Base-by-base conservation (phyloP, 1,140 invertebrate genomes). In the Thaumetopoea pityocampa region DNA sequence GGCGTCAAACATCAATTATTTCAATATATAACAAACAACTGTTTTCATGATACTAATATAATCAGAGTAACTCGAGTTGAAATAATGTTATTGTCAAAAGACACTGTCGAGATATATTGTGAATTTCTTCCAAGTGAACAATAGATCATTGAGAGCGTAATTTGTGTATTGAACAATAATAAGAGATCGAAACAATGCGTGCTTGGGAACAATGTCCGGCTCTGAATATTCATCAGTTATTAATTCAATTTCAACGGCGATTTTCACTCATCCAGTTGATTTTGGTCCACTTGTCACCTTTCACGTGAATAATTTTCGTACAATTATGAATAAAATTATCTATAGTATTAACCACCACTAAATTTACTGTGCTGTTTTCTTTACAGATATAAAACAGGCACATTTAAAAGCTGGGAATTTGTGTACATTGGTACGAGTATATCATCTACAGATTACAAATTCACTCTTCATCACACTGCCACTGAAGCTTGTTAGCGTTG, bases 231-330 rank as follows among this genome's bases (percentile, higher is more conserved):
- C 76, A 77, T 65, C 54, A 55, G 44, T 48, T 60, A 69, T 79
- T 73, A 74, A 80, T 77, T 73, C 64, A 68, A 72, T 77, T 70
- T 52, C 59, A 61, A 58, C 56, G 58, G 67, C 57, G 57, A 61
- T 61, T 68, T 65, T 59, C 62, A 67, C 49, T 64, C 51, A 45
- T 24, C 56, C 53, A 51, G 60, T 69, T 63, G 62, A 70, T 73
- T 73, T 71, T 63, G 66, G 64, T 74, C 73, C 65, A 73, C 73
- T 80, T 80, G 70, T 66, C 58, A 67, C 55, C 63, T 71, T 76
- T 63, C 55, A 65, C 52, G 42, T 52, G 61, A 65, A 67, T 62
- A 55, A 66, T 53, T 50, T 34, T 56, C 35, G 47, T 49, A 60
- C 60, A 40, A 49, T 52, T 60, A 49, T 65, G 58, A 58, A 49